phyloP scores from a whole-genome alignment of 2,888 invertebrate species.

The Arenicola marina region DNA sequence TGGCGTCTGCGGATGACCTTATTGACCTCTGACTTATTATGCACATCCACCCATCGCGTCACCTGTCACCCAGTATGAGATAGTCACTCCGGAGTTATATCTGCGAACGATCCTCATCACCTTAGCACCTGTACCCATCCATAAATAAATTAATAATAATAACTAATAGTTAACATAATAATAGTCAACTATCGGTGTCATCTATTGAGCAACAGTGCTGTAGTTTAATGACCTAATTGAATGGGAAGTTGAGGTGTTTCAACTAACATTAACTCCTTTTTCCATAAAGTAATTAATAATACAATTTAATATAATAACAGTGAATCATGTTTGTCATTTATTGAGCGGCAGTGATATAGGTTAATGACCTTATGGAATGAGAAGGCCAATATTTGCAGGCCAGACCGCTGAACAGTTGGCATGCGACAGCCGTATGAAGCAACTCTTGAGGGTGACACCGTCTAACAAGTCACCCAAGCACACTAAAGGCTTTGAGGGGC shows the following conservation, averaged over 20 bases:
- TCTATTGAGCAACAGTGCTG: no score
- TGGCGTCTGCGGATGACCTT: neutral
- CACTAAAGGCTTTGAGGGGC: slow-evolving; percentile 69
- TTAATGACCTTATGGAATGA: neutral
- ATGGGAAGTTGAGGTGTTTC: no score
- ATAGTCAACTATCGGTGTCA: neutral
- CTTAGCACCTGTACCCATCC: no score
- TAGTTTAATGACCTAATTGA: no score
- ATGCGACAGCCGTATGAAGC: slow-evolving; percentile 69
- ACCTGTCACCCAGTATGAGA: no score
- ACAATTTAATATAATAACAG: no score
- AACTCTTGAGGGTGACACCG: slow-evolving; percentile 70
- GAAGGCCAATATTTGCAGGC: slow-evolving; percentile 59
- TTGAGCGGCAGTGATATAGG: neutral
- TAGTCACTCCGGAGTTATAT: no score
- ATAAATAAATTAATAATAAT: no score
- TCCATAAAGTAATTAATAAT: no score
- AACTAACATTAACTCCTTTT: no score
- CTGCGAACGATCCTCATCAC: no score
- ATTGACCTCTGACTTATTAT: neutral
- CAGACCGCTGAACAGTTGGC: slow-evolving; percentile 70
- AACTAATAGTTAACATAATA: no score
- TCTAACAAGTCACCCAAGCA: slow-evolving; percentile 68
- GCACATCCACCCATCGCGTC: neutral
- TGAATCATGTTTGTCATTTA: neutral